Percentiles rank a stretch among this genome's conserved stretches.
Evolutionary conservation across 2,113 vertebrate species (phyloP).

Genomic region (Equus quagga): DNA sequence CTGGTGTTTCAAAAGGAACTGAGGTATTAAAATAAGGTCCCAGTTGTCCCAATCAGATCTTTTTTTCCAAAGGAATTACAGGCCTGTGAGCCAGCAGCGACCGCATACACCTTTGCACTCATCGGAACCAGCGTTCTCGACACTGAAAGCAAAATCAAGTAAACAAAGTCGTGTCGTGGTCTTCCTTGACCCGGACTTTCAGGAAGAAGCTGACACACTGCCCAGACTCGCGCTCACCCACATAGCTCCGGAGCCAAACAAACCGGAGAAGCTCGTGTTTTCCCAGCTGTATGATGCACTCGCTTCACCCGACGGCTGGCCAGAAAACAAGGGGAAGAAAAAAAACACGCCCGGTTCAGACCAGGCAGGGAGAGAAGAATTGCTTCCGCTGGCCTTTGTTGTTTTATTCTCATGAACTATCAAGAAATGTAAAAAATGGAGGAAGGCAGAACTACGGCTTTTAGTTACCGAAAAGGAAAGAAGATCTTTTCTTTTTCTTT

Average conservation of each 20-base stretch:
- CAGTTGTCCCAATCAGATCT: conserved; percentile 58
- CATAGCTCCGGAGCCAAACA: conserved; percentile 70
- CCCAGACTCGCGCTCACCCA: conserved; percentile 79
- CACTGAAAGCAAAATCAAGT: conserved; percentile 65
- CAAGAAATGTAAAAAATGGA: conserved; percentile 13
- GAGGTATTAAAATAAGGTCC: conserved; percentile 59
- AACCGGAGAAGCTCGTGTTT: conserved; percentile 62
- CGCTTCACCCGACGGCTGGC: neutral
- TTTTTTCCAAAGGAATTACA: conserved; percentile 67
- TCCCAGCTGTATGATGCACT: conserved; percentile 65
- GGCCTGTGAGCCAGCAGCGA: conserved; percentile 59
- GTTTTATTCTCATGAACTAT: rapidly evolving
- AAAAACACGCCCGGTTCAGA: neutral
- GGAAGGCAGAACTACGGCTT: neutral
- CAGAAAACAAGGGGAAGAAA: conserved; percentile 62
- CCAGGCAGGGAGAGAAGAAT: conserved; percentile 12
- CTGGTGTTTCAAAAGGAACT: conserved; percentile 49
- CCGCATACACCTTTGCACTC: conserved; percentile 73
- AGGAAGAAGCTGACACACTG: conserved; percentile 80
- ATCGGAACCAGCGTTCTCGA: conserved; percentile 65
- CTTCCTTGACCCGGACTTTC: conserved; percentile 74
- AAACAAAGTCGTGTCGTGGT: conserved; percentile 78
- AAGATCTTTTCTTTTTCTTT: neutral
- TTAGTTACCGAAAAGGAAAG: conserved; percentile 45
- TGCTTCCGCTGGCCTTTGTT: neutral